Conservation (phyloP, 2,113 vertebrate genomes). For the Pogona vitticeps region DNA sequence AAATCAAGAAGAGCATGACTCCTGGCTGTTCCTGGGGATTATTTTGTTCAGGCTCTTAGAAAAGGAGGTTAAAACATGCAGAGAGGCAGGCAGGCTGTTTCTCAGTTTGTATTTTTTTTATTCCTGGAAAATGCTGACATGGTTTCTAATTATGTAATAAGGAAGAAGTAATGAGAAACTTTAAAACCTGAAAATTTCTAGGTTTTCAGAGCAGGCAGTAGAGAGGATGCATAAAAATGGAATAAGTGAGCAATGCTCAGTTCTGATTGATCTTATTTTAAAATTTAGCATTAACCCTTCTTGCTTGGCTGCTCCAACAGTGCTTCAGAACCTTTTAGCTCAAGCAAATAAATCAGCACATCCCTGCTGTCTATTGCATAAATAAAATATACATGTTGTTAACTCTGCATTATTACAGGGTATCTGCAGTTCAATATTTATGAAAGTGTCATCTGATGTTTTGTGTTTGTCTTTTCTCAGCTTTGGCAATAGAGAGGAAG, state of each 20-base stretch:
- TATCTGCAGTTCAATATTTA: slow-evolving; percentile 41
- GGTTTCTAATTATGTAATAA: slow-evolving; percentile 23
- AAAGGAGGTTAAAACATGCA: slow-evolving; percentile 23
- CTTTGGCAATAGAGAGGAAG: neutral
- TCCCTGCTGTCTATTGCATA: slow-evolving; percentile 46
- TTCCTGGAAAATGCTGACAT: slow-evolving; percentile 16
- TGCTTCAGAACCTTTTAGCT: slow-evolving; percentile 41
- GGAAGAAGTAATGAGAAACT: neutral
- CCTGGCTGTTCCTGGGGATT: slow-evolving; percentile 45
- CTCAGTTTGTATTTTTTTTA: slow-evolving; percentile 11
- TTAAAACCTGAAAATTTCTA: neutral
- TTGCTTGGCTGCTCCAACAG: neutral
- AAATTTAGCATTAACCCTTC: slow-evolving; percentile 60
- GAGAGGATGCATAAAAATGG: neutral
- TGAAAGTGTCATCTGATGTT: slow-evolving; percentile 11
- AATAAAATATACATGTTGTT: slow-evolving; percentile 48
- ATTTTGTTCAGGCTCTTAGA: slow-evolving; percentile 14
- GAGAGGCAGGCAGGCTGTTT: slow-evolving; percentile 19
- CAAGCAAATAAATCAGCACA: slow-evolving; percentile 24
- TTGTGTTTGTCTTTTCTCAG: neutral
- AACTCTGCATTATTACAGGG: slow-evolving; percentile 26
- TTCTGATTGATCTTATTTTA: slow-evolving; percentile 47
- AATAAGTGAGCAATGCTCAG: slow-evolving; percentile 28
- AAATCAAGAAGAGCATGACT: slow-evolving; percentile 42
- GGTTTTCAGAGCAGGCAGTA: neutral